phyloP scores from a whole-genome alignment of 2,797 vertebrate genomes.

The Tragelaphus eurycerus region DNA sequence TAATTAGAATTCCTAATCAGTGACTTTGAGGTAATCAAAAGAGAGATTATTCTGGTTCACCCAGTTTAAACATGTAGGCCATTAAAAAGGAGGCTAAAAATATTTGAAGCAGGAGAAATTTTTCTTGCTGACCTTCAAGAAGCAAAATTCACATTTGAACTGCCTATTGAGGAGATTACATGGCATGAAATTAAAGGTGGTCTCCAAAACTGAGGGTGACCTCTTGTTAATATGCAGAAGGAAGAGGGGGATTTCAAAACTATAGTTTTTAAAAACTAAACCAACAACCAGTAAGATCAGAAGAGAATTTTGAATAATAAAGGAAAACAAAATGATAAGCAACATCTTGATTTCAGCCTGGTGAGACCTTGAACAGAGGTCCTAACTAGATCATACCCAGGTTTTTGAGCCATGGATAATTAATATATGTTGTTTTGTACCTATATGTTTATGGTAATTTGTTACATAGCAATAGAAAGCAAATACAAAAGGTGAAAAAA shows the following conservation, averaged over 20 bases:
- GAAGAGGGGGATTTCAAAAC: background rate
- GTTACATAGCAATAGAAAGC: background rate
- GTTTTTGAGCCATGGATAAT: background rate
- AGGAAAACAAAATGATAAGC: background rate
- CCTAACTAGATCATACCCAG: background rate
- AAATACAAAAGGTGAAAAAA: background rate
- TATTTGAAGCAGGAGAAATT: background rate
- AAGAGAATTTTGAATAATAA: background rate
- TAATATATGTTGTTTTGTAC: background rate
- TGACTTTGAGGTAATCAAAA: conserved; percentile 40
- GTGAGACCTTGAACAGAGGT: background rate
- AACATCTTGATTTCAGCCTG: background rate
- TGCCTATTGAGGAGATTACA: background rate
- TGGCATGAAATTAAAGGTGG: background rate
- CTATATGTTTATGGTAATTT: background rate
- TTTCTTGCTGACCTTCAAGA: background rate
- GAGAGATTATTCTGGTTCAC: background rate
- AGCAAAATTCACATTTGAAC: background rate
- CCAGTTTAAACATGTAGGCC: conserved; percentile 8
- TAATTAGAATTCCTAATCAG: conserved; percentile 42
- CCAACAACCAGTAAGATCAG: background rate
- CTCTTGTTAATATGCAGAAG: background rate
- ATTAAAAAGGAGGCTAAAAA: conserved; percentile 13
- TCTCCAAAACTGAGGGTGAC: background rate
- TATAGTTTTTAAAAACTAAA: background rate